Evolutionary conservation across 2,888 invertebrate genomes (phyloP), one percentile per base, ranked within the genome.

Genomic region (Drosophila kanekoi): DNA sequence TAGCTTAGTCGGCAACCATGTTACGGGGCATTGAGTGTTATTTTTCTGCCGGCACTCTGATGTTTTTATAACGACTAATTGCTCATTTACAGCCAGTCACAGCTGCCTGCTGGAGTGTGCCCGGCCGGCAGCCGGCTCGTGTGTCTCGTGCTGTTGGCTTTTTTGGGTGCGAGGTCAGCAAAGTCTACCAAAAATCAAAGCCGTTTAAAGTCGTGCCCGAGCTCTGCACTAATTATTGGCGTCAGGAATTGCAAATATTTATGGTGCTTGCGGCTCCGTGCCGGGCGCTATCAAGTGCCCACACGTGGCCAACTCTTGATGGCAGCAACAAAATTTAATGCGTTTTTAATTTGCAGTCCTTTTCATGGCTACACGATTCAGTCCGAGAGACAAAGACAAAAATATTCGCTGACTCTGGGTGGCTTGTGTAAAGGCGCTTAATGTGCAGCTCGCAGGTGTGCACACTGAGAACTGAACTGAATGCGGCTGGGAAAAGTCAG

Each of bases 21-120:
- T 53, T 37, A 45, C 20, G 40, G 54, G 52, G 48, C 67, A 59
- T 77, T 60, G 68, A 68, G 61, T 72, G 72, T 67, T 75, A 68
- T 68, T 72, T 72, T 61, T 63, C 52, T 49, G 65, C 49, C 63
- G 57, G 45, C 38, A 44, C 63, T 51, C 67, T 69, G 81, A 80
- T 86, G 83, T 78, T 84, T 88, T 86, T 85, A 82, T 85, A 83
- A 77, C 69, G 64, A 68, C 87, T 85, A 88, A 85, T 85, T 85
- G 89, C 81, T 88, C 89, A 89, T 81, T 85, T 87, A 71, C 79
- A 81, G 72, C 37, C 59, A 49, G 57, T 61, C 32, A 38, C 53
- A 59, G 51, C 49, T 64, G 59, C 14, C 35, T 38, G 44, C 28
- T 47, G n/a, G 23, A 23, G 28, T 23, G 28, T 23, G 23, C 23